These are phyloP conservation scores for Dryobota labecula DNA, from an alignment of 2,888 invertebrate species.

Conservation along the genomic window DNA sequence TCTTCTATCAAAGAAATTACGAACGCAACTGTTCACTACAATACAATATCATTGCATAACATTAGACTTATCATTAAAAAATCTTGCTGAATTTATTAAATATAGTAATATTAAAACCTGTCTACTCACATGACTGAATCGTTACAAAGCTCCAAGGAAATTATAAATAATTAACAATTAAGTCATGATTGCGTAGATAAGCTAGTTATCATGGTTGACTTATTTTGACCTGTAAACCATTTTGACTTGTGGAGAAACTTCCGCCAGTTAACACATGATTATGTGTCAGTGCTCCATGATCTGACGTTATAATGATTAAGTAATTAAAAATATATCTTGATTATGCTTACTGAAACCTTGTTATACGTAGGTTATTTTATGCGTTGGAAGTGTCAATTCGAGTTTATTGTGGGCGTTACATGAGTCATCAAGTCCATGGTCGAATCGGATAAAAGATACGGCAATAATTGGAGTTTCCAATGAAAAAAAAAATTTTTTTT, in stretches of 20 bases:
- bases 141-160: not conserved
- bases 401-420: not conserved
- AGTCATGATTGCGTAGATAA: not conserved
- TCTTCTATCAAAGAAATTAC: not conserved
- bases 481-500: not conserved
- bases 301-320: not conserved
- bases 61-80: not conserved
- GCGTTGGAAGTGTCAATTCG: not conserved
- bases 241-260: not conserved
- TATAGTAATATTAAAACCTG: not conserved
- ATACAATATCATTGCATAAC: not conserved
- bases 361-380: not conserved
- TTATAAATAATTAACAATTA: slow-evolving; percentile 7
- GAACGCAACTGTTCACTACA: not conserved
- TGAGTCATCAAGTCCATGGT: not conserved
- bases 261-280: not conserved
- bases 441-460: not conserved
- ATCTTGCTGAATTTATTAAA: not conserved
- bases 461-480: not conserved
- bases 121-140: no score
- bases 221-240: slow-evolving; percentile 29
- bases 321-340: not conserved
- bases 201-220: slow-evolving; percentile 13
- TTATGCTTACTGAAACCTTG: not conserved
- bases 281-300: not conserved